Evolutionary conservation across 2,113 vertebrate genomes (phyloP).

Genomic region (Spilogale gracilis): DNA sequence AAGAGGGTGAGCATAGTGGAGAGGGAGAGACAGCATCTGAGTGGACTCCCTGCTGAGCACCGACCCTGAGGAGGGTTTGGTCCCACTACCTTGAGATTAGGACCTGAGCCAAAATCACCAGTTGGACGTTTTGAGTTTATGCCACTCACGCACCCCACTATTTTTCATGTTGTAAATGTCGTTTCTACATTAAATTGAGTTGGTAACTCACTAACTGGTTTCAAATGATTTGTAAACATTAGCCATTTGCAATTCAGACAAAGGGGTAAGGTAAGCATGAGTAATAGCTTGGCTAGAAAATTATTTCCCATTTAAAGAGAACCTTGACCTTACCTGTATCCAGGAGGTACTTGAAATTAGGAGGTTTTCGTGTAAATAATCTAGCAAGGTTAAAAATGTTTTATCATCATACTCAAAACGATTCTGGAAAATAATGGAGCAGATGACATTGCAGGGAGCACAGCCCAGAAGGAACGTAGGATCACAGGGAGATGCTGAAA

Average conservation of each 20-base stretch:
- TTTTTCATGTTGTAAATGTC: not conserved
- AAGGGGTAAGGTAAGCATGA: not conserved
- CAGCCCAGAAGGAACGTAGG: slow-evolving; percentile 59
- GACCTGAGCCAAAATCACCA: not conserved
- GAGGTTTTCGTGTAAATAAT: not conserved
- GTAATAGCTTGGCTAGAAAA: not conserved
- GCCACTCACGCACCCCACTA: no score
- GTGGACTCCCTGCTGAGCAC: not conserved
- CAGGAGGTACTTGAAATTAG: not conserved
- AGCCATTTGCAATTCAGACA: not conserved
- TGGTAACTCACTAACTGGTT: not conserved
- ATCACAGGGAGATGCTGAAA: slow-evolving; percentile 64
- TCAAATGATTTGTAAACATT: not conserved
- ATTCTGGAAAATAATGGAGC: slow-evolving; percentile 49
- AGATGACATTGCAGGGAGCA: slow-evolving; percentile 71
- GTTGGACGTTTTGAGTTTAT: no score
- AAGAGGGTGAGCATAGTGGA: not conserved
- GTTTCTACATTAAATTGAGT: not conserved
- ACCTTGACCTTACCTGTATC: slow-evolving; percentile 62
- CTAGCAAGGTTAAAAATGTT: not conserved
- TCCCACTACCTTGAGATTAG: not conserved
- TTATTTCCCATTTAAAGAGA: not conserved
- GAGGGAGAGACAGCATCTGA: not conserved
- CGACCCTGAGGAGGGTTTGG: not conserved
- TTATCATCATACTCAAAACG: slow-evolving; percentile 55